Evolutionary conservation across 2,797 vertebrate genomes (phyloP), one percentile per base, ranked within the genome.

Genomic region (Platyrinchus mystaceus): DNA sequence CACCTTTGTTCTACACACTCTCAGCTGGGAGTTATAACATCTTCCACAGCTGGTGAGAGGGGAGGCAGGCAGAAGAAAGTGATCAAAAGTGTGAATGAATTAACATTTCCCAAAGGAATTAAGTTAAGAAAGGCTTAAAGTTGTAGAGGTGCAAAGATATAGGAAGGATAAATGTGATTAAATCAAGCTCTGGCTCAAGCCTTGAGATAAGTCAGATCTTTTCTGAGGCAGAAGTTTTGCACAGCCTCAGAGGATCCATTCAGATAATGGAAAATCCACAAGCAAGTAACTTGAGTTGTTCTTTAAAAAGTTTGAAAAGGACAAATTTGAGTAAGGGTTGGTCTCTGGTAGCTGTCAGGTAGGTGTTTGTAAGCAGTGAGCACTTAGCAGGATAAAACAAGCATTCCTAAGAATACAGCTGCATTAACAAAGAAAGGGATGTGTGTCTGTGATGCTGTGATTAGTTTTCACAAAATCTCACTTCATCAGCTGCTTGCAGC

Each of bases 401-500:
- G 2, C 36, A 18, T 74, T 80, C 34, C 14, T 28, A 36, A 32
- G 30, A 44, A 41, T 36, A 67, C 4, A 36, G 30, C 10, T 17
- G 4, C 2, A 1, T 77, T 55, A 55, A 53, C 47, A 44, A 60
- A 28, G 3, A 23, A 46, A 55, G 71, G 18, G 7, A 14, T 47
- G 5, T 12, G 7, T 50, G 47, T 47, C 12, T 4, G 0, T 32
- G 47, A n/a, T 27, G 14, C 41, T 55, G 50, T 20, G 34, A 32
- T 17, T 26, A 60, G 10, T 21, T 14, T 68, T 64, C 34, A 58
- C 7, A 43, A 76, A 78, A 37, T 62, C 37, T 27, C 71, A 30
- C 26, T 55, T 56, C 0, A 0, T 60, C 63, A 62, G 22, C 6
- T 63, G 14, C 36, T 75, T 83, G 26, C 34, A 82, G 15, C 0